A percentile compares a stretch with the other conserved stretches of the same genome.
phyloP scores from a whole-genome alignment of 1,140 invertebrate genomes.

The Hylaeus anthracinus region DNA sequence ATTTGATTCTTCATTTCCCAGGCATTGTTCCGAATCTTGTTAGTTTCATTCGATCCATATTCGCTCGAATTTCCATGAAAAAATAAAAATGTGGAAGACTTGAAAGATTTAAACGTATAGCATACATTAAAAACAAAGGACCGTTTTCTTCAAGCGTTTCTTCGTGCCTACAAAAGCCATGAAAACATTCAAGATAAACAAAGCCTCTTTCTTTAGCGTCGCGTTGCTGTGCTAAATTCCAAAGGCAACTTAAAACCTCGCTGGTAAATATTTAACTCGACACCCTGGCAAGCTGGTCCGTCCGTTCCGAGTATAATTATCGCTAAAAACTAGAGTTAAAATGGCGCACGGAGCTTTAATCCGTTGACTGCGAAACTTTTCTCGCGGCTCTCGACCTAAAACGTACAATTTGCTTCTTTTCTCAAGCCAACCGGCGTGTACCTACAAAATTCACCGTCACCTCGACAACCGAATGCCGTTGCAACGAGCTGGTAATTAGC shows the following conservation, averaged over 20 bases:
- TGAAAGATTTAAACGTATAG: no score
- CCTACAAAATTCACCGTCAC: neutral
- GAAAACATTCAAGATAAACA: no score
- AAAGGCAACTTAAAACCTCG: neutral
- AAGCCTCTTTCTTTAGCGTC: neutral
- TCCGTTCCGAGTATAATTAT: conserved; percentile 9
- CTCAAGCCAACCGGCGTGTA: neutral
- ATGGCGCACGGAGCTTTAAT: neutral
- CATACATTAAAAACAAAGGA: no score
- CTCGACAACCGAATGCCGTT: neutral
- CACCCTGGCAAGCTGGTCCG: neutral
- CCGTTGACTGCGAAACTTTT: neutral
- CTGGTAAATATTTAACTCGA: conserved; percentile 6
- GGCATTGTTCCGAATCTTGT: no score
- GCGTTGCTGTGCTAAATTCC: neutral
- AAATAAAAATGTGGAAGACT: no score
- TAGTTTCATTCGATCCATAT: neutral
- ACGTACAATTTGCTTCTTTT: neutral
- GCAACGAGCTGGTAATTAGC: no score
- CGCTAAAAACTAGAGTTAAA: neutral
- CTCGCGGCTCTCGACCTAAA: neutral
- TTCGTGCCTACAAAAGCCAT: no score
- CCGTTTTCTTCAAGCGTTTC: no score
- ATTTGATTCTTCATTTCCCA: no score
- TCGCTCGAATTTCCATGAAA: no score